phyloP scores from a whole-genome alignment of 2,797 vertebrate genomes.

The Sorex maritimensis region DNA sequence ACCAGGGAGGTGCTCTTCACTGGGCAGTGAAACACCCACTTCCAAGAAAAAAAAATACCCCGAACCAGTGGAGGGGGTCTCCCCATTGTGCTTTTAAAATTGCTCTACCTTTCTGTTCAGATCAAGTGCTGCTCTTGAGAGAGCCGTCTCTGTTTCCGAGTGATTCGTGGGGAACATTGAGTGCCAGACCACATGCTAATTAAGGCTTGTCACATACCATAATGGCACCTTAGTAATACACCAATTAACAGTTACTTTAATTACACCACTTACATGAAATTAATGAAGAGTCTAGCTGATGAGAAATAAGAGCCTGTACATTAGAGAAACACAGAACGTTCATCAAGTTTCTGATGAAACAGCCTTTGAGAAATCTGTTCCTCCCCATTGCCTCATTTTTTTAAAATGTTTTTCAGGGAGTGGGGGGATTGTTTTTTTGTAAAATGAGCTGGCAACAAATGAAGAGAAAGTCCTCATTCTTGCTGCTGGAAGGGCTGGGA shows the following conservation, averaged over 20 bases:
- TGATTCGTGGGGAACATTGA: conserved; percentile 76
- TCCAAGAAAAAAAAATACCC: neutral
- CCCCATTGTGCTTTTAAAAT: conserved; percentile 64
- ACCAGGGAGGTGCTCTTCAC: neutral
- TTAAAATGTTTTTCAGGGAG: conserved; percentile 30
- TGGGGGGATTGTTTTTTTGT: neutral
- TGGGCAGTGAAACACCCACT: neutral
- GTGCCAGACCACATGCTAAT: conserved; percentile 83
- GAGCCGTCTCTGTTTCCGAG: conserved; percentile 76
- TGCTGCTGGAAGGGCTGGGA: neutral
- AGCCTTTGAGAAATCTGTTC: conserved; percentile 83
- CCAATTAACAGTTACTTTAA: conserved; percentile 85
- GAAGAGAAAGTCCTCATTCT: neutral
- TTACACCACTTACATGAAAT: conserved; percentile 81
- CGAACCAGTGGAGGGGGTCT: conserved; percentile 28
- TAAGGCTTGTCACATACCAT: conserved; percentile 82
- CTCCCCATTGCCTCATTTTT: conserved; percentile 49
- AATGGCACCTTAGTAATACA: conserved; percentile 81
- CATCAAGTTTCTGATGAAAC: conserved; percentile 72
- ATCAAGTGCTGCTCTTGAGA: conserved; percentile 65
- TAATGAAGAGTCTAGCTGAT: conserved; percentile 82
- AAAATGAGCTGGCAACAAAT: conserved; percentile 49
- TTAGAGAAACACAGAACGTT: conserved; percentile 74
- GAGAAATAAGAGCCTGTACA: conserved; percentile 51
- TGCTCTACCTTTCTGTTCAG: conserved; percentile 64